These are phyloP conservation scores for Drosophila basisetae DNA, from an alignment of 2,888 invertebrate species.

Conservation along the genomic window DNA sequence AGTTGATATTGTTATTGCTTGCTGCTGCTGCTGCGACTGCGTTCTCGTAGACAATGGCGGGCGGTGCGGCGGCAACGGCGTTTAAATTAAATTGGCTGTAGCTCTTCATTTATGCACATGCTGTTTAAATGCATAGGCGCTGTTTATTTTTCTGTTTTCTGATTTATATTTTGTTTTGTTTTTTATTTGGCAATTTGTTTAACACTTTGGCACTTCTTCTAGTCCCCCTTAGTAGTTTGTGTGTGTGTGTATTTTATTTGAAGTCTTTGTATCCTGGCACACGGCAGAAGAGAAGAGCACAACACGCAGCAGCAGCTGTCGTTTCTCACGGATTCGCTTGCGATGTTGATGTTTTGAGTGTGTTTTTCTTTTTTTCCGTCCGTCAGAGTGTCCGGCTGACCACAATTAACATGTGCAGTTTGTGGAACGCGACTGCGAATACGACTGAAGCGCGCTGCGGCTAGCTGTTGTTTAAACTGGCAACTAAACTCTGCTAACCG, in stretches of 20 bases:
- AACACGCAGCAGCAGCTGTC: constrained; percentile 75
- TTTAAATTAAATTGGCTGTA: constrained; percentile 79
- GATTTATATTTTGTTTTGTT: constrained; percentile 1
- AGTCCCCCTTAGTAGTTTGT: constrained; percentile 33
- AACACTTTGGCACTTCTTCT: constrained; percentile 70
- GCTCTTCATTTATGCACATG: constrained; percentile 82
- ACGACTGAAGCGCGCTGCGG: constrained; percentile 64
- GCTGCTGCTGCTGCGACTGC: constrained; percentile 62
- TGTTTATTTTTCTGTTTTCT: neutral
- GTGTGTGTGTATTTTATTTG: constrained; percentile 45
- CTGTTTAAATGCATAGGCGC: constrained; percentile 48
- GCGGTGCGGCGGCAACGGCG: constrained; percentile 66
- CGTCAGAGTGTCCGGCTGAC: constrained; percentile 32
- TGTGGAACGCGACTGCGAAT: constrained; percentile 42
- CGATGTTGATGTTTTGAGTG: constrained; percentile 63
- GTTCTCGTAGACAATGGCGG: constrained; percentile 74
- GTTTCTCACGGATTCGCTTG: constrained; percentile 78
- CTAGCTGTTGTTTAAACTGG: constrained; percentile 69
- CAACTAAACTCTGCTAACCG: constrained; percentile 65
- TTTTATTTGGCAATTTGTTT: constrained; percentile 70
- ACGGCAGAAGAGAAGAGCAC: constrained; percentile 31
- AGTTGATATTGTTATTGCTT: constrained; percentile 48
- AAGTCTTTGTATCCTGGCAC: constrained; percentile 41
- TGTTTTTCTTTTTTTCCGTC: constrained; percentile 34
- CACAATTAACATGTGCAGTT: constrained; percentile 35